These are phyloP conservation scores for Cylloceria caligata DNA, from an alignment of 2,888 invertebrate genomes.

Conservation along the genomic window DNA sequence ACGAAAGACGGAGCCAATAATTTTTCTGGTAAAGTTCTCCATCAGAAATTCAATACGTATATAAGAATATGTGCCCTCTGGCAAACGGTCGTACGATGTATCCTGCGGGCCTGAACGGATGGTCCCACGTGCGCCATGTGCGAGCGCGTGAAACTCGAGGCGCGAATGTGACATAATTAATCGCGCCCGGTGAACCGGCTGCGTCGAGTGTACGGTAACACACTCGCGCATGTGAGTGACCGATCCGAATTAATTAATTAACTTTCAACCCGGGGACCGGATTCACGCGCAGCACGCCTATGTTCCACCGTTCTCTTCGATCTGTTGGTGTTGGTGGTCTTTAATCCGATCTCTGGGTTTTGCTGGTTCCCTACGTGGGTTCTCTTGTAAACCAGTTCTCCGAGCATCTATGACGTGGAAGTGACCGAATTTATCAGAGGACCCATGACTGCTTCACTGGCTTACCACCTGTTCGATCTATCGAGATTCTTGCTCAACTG, in stretches of 20 bases:
- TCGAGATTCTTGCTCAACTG: conserved; percentile 36
- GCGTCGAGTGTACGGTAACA: background rate
- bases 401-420: conserved; percentile 38
- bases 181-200: conserved; percentile 54
- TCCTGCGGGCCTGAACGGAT: conserved; percentile 23
- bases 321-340: background rate
- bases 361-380: background rate
- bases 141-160: conserved; percentile 58
- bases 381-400: conserved; percentile 51
- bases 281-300: background rate
- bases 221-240: conserved; percentile 28
- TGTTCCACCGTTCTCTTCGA: conserved; percentile 2
- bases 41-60: conserved; percentile 45
- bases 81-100: background rate
- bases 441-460: conserved; percentile 15
- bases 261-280: conserved; percentile 31
- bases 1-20: conserved; percentile 35
- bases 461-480: conserved; percentile 47
- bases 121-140: conserved; percentile 18
- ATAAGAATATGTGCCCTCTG: conserved; percentile 28
- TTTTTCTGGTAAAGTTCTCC: conserved; percentile 40
- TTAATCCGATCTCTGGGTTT: background rate
- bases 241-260: conserved; percentile 54
- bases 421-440: conserved; percentile 50
- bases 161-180: conserved; percentile 65